Base-by-base conservation (phyloP, 2,113 vertebrate species). In the Electrona antarctica region DNA sequence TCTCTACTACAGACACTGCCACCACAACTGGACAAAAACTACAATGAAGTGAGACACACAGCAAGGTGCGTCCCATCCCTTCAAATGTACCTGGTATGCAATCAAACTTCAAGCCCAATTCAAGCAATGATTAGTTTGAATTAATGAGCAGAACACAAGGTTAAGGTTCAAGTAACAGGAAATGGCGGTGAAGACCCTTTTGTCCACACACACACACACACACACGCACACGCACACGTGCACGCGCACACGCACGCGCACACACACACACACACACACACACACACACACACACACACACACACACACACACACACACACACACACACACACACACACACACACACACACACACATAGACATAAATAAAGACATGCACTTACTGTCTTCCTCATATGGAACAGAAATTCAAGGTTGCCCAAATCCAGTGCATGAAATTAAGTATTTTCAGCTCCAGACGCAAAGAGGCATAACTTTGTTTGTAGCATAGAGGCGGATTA, bases 321-420 rank as follows among this genome's bases (percentile, higher is more conserved):
- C 55, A 50, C 15, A 28, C 10, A 47, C 13, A n/a, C 2, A 21
- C 15, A 57, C 5, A 57, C 63, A 48, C 1, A 28, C 21, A 4
- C n/a, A 57, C 6, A 1, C 4, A 8, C 2, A 59, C 5, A 57
- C 63, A 48, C 1, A 28, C 21, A 4, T n/a, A 57, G 7, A 1
- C 4, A 8, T 1, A 59, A 45, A 13, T 57, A 13, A 0, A 47
- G 14, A 69, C 1, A 1, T 54, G 0, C 8, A 90, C 90, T 91
- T 78, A 91, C 90, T 89, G 87, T 89, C 69, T 91, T 85, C 90
- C 90, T 91, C 90, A 91, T 91, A 90, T 83, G 90, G 90, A 91
- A 89, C 80, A 83, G 80, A 6, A 87, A 85, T 80, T 73, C 12
- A 68, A 68, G 73, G 76, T 74, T 80, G 60, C 82, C 84, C 59